Base-by-base conservation (phyloP, 2,113 vertebrate species). In the Corythaixoides concolor region DNA sequence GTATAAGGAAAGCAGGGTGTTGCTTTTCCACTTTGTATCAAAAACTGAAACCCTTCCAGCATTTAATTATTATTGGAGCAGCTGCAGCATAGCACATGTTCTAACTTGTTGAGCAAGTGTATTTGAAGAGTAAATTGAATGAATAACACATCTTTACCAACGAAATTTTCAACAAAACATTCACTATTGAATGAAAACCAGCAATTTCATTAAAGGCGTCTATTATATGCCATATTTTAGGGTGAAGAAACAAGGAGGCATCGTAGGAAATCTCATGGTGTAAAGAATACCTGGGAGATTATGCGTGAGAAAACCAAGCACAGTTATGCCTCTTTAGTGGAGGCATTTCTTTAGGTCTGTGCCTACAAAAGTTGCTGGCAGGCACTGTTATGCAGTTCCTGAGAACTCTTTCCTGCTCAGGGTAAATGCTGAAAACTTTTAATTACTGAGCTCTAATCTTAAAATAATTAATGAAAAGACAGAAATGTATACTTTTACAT, bases 31-130 rank as follows among this genome's bases (percentile, higher is more conserved):
- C 49, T 88, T 45, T 79, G 67, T 78, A 85, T 81, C 77, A 96
- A 77, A 66, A 90, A 62, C 67, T 30, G 53, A 91, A 95, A 95
- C 30, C 35, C 19, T 82, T 92, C 78, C 86, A 95, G 70, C 64
- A 85, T 91, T 90, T 96, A 97, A 93, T 95, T 90, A 90, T 76
- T 62, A 69, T 32, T 82, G 53, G 63, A 90, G 35, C 79, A 89
- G 83, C 91, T 96, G 93, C 90, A 91, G 63, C 0, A 3, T 53
- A 81, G 21, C 64, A 69, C 91, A 95, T 95, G 90, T 94, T 97
- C 97, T 96, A 86, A 89, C 91, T 91, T 92, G 86, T 91, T 88
- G 56, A 88, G 53, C 79, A 93, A 87, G 68, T 88, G 68, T 72
- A 76, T 73, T 89, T 91, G 73, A 91, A 82, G 53, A 81, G 70